These are phyloP conservation scores for Lochmaea crataegi DNA, from an alignment of 2,888 invertebrate genomes.

Conservation along the genomic window DNA sequence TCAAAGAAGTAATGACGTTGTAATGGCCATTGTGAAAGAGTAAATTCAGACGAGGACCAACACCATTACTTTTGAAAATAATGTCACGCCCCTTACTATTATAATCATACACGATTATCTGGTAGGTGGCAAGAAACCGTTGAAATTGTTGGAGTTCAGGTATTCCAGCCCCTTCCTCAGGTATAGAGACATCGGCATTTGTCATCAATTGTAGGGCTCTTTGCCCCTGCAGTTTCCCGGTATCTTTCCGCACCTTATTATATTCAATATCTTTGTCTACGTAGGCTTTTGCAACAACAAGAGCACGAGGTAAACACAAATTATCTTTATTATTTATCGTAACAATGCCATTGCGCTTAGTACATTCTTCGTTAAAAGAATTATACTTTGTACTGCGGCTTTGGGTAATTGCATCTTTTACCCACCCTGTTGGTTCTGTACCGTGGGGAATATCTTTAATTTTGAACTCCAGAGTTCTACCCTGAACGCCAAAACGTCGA, in stretches of 20 bases:
- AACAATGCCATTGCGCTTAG: slow-evolving; percentile 14
- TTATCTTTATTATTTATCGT: slow-evolving; percentile 45
- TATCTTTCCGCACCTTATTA: slow-evolving; percentile 21
- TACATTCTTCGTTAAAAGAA: slow-evolving; percentile 39
- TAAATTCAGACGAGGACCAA: slow-evolving; percentile 43
- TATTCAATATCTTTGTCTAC: slow-evolving; percentile 27
- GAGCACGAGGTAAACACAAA: slow-evolving; percentile 39
- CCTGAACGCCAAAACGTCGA: background rate
- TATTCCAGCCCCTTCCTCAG: slow-evolving; percentile 28
- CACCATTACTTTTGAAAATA: slow-evolving; percentile 29
- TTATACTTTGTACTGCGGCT: slow-evolving; percentile 9
- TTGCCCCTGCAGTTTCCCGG: slow-evolving; percentile 18
- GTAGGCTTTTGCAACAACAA: slow-evolving; percentile 38
- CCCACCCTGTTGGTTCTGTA: background rate
- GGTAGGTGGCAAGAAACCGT: slow-evolving; percentile 32
- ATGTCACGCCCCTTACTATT: slow-evolving; percentile 33
- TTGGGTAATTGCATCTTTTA: background rate
- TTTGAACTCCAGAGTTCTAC: slow-evolving; percentile 20
- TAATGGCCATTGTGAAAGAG: slow-evolving; percentile 46
- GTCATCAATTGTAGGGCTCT: slow-evolving; percentile 18
- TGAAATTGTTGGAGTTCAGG: slow-evolving; percentile 34
- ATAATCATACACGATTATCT: slow-evolving; percentile 41
- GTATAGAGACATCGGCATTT: slow-evolving; percentile 22
- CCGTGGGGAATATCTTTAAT: background rate
- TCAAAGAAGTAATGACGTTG: slow-evolving; percentile 49